Evolutionary conservation across 1,140 invertebrate genomes (phyloP), one percentile per base, ranked within the genome.

Genomic region (Phenacoccus solenopsis): DNA sequence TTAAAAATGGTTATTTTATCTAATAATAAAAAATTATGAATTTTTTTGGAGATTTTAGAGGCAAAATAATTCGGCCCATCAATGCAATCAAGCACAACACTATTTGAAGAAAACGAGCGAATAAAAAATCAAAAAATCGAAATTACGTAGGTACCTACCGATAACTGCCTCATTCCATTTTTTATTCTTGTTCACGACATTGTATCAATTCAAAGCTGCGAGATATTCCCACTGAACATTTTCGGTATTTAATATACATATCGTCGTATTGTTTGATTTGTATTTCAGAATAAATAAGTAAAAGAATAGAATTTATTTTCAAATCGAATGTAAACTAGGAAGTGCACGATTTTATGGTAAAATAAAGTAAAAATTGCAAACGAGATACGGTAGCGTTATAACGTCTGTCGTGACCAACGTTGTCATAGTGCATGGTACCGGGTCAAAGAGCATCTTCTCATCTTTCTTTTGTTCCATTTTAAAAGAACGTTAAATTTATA

Each of bases 401-500:
- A 49, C 38, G 38, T 49, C 12, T 49, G 38, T 49, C 38, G 38
- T 49, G 38, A 49, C 38, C 38, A n/a, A 16, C 38, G 38, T 49
- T 49, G 38, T 49, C 38, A 49, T 49, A 49, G 38, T 49, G 38
- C 20, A 49, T 32, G 38, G 38, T 49, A 49, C 38, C 38, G 38
- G 38, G 38, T 49, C 38, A 49, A 49, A 49, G 38, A 49, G 38
- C 38, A 49, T 49, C 38, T 49, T 49, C 38, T 49, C 38, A 49
- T 49, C 38, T 49, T 49, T 49, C 38, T 49, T 49, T 49, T 49
- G 38, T 49, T 49, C 38, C 38, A 49, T 49, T 49, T 49, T 49
- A 49, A 49, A 49, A 49, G 38, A 49, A 49, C 38, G 20, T 4
- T 49, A 49, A 49, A 49, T 49, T 49, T 49, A 49, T 49, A 49